These are phyloP conservation scores for Brachyrhaphis roseni DNA, from an alignment of 2,797 vertebrate species.

Conservation along the genomic window DNA sequence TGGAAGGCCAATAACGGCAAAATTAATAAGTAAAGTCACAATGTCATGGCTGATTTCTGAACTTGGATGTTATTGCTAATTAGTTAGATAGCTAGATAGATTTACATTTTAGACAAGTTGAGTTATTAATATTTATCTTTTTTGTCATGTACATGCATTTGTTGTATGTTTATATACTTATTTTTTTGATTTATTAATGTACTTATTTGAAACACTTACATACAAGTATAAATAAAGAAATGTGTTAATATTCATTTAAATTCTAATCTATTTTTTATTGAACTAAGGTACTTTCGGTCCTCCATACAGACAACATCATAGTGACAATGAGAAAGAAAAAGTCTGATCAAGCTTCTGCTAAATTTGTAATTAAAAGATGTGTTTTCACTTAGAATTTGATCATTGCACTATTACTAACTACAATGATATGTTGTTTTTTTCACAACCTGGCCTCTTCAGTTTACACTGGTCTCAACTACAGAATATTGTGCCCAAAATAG, in stretches of 20 bases:
- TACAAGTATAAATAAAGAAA: not conserved
- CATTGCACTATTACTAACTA: not conserved
- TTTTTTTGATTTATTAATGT: not conserved
- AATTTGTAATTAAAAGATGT: not conserved
- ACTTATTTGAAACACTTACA: not conserved
- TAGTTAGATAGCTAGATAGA: too few relatives aligned
- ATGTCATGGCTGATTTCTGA: not conserved
- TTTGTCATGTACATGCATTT: not conserved
- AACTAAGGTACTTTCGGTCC: not conserved
- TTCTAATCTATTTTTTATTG: not conserved
- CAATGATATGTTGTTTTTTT: not conserved
- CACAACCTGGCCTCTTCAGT: not conserved
- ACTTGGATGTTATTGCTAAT: not conserved
- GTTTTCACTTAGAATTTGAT: not conserved
- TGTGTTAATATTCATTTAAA: not conserved
- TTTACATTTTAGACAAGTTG: too few relatives aligned
- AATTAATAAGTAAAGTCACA: not conserved
- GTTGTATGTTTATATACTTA: not conserved
- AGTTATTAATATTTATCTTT: too few relatives aligned
- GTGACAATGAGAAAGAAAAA: not conserved
- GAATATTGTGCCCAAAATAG: not conserved
- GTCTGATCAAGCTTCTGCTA: not conserved
- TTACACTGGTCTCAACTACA: not conserved
- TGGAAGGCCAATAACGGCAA: not conserved
- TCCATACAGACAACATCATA: not conserved